Evolutionary conservation across 2,797 vertebrate genomes (phyloP), one percentile per base, ranked within the genome.

Genomic region (Catamblyrhynchus diadema): DNA sequence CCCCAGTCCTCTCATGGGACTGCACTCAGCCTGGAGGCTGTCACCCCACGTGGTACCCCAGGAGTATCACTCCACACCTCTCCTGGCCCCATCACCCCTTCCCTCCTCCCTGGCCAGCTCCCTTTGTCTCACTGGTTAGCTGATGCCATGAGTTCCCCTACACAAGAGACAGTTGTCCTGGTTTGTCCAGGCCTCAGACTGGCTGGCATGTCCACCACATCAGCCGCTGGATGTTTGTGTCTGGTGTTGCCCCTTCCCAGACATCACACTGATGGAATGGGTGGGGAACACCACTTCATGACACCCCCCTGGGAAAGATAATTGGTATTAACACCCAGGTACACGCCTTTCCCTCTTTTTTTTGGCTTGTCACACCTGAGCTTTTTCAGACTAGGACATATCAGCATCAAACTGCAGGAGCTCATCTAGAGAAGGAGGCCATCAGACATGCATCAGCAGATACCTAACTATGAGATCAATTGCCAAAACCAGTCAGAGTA

Each of bases 81-180:
- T 81, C 39, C 41, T 45, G 24, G 42, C 64, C 28, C 47, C 24
- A 6, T 42, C 47, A 78, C 75, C 65, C 42, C 16, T 71, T 82
- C 45, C 42, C 45, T 74, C 64, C 47, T 60, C 57, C 56, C 11
- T 6, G 41, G 39, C 69, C 8, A 0, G 33, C 53, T 77, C 47
- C 33, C 10, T 86, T 86, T 73, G 62, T 86, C 70, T 66, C 41
- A 9, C 9, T 10, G 57, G 56, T 67, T 30, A 77, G 66, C 57
- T 71, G 71, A 80, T 50, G 71, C 18, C 2, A 0, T 2, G 3
- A 65, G 45, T 57, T 84, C 21, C 24, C 37, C n/a, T 22, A 47
- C n/a, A 35, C 0, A 2, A 77, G 56, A 23, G 25, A 25, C 1
- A 6, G 39, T 42, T 0, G 0, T 33, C 45, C 1, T 2, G n/a